Percentiles rank a stretch among this genome's conserved stretches.
phyloP scores from a whole-genome alignment of 1,140 invertebrate genomes.

The Sweltsa coloradensis region DNA sequence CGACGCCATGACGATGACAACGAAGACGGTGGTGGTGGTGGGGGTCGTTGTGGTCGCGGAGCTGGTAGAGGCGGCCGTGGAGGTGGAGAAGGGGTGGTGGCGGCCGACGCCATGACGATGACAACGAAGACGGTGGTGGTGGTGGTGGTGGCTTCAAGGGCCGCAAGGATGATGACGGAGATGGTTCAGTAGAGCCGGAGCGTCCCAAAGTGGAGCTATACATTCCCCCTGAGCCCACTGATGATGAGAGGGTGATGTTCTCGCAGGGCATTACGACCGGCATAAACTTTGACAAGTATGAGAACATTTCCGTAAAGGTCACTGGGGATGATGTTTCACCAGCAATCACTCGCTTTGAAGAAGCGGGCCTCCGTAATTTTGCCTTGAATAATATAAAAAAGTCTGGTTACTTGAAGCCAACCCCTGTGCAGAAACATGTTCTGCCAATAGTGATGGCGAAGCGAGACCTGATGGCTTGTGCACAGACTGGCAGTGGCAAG shows the following conservation, averaged over 20 bases:
- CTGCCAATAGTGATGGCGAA: slow-evolving; percentile 69
- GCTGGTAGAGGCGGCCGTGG: background rate
- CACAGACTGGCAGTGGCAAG: slow-evolving; percentile 96
- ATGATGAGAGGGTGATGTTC: slow-evolving; percentile 60
- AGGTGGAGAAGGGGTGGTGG: background rate
- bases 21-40: too few species aligned
- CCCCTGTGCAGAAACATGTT: slow-evolving; percentile 85
- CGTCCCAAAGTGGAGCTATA: slow-evolving; percentile 48
- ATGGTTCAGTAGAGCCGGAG: too few species aligned
- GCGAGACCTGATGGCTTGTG: slow-evolving; percentile 91
- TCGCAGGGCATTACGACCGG: slow-evolving; percentile 55
- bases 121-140: too few species aligned
- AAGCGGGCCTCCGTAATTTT: slow-evolving; percentile 47
- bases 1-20: background rate
- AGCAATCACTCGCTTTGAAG: slow-evolving; percentile 55
- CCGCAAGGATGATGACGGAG: too few species aligned
- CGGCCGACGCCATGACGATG: background rate
- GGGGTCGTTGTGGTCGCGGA: background rate
- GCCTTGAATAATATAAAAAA: slow-evolving; percentile 67
- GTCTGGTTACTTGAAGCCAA: slow-evolving; percentile 74
- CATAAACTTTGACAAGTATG: slow-evolving; percentile 83
- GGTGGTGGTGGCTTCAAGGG: background rate
- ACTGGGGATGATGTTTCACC: slow-evolving; percentile 51
- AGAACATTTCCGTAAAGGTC: slow-evolving; percentile 64
- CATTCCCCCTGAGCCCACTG: slow-evolving; percentile 62